Base-by-base conservation (phyloP, 1,140 invertebrate species). In the Lerema accius region DNA sequence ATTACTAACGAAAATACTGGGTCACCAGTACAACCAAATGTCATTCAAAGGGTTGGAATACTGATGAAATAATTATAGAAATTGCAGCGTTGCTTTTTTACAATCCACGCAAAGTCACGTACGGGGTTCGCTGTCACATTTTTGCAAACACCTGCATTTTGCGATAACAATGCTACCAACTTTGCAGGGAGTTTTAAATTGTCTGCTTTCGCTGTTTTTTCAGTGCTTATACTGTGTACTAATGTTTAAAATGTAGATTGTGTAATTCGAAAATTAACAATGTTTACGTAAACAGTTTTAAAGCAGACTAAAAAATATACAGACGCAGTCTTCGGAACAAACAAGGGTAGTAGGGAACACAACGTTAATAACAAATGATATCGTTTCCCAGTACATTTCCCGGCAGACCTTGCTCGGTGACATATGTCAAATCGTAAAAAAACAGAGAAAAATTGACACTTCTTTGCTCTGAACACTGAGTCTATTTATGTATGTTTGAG, bases 51-150 rank as follows among this genome's bases (percentile, higher is more conserved):
- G 42, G 53, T 40, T 40, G 19, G 16, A 62, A 62, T 55, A 55
- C 63, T 67, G 65, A 64, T 68, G 45, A 51, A 37, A 71, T 67
- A 67, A 71, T 71, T 71, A 67, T 49, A 45, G 56, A 53, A 67
- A 64, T 63, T 32, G 19, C 28, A 14, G 37, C 42, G 42, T 59
- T 46, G 14, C 66, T 37, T 59, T 71, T 65, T 40, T 13, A 50
- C 59, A 72, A 72, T 65, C 46, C 58, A 68, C 63, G 69, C 66
- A 39, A 62, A 68, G 69, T 71, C 69, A 68, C 65, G 66, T 68
- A 53, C 53, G n/a, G 23, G 17, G 46, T 19, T 28, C 37, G 13
- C 5, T 43, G 53, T 51, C 15, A 51, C 48, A 45, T 65, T 65
- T 58, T 65, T 58, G 53, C 48, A 59, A 65, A 51, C 48, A 68